Evolutionary conservation across 2,113 vertebrate species (phyloP).

Genomic region (Corythoichthys intestinalis): DNA sequence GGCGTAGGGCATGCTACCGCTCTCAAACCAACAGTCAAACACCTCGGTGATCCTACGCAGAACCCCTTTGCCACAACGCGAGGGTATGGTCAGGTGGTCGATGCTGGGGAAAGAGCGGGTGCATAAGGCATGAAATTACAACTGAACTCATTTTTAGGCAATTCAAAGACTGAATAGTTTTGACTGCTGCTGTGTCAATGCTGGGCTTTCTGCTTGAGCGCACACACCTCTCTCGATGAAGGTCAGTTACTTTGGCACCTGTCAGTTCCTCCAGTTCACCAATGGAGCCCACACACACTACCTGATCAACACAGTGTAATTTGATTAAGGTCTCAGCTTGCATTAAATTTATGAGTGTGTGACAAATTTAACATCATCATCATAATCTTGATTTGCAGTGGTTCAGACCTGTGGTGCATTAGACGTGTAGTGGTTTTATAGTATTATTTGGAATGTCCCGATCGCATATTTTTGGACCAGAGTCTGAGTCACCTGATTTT

Average conservation of each 20-base stretch:
- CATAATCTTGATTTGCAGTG: neutral
- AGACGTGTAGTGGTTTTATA: no score
- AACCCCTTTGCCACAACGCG: constrained; percentile 79
- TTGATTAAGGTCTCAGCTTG: neutral
- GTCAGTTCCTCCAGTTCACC: constrained; percentile 86
- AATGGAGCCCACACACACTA: constrained; percentile 89
- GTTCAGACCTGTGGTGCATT: neutral
- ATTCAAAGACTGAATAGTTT: neutral
- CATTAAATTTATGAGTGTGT: neutral
- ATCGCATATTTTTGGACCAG: no score
- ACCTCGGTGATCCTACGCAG: constrained; percentile 85
- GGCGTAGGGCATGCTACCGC: constrained; percentile 97
- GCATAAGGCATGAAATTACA: neutral
- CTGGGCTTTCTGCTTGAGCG: neutral
- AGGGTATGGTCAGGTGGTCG: constrained; percentile 83
- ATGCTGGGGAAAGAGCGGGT: constrained; percentile 67
- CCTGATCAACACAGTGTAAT: constrained; percentile 62
- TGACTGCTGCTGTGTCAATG: neutral
- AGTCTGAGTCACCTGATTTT: no score
- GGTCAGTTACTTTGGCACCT: constrained; percentile 84
- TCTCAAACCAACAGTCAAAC: constrained; percentile 99
- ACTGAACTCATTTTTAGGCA: neutral
- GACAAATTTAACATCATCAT: neutral
- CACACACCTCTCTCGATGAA: constrained; percentile 92
- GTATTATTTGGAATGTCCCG: no score